Evolutionary conservation across 2,888 invertebrate genomes (phyloP), one percentile per base, ranked within the genome.

Genomic region (Carabus problematicus): DNA sequence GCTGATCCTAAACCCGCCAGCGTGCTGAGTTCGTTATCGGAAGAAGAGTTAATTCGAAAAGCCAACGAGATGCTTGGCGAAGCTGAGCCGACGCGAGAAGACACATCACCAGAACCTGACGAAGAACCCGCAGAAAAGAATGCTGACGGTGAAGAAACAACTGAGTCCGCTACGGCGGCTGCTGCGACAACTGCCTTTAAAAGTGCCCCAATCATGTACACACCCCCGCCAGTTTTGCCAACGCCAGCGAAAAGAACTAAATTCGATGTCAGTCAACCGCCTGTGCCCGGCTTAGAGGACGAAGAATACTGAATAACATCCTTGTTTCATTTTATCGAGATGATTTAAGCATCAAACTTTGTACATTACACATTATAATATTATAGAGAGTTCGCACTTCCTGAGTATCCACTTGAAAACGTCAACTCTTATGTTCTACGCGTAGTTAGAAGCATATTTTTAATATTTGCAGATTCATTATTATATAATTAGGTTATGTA

Each of bases 41-140:
- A 87, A 74, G 82, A 84, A 70, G 87, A 87, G 73, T 75, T 87
- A 41, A 85, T 87, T 29, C 83, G 84, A 71, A 86, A 86, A 77
- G 87, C 86, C 0, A 85, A 84, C 29, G 86, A 87, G 76, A 85
- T 87, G 82, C 76, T 86, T 62, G 84, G 83, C 0, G 83, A 84
- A 43, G 78, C 79, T n/a, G 79, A 76, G 8, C 72, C 70, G 9
- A 72, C 70, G 9, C 62, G 59, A 19, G 62, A 70, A 60, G 70
- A 60, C n/a, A 71, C 72, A 18, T 52, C 56, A 45, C 71, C 56
- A 41, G 52, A 52, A 52, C 63, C 42, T 60, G 29, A 29, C 6
- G 72, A 70, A 63, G 69, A 63, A 16, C 60, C 29, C 12, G 14
- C 42, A 12, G 66, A 60, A 14, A 47, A 42, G 14, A 42, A 54